Evolutionary conservation across 2,113 vertebrate species (phyloP).

Genomic region (Pterocles gutturalis): DNA sequence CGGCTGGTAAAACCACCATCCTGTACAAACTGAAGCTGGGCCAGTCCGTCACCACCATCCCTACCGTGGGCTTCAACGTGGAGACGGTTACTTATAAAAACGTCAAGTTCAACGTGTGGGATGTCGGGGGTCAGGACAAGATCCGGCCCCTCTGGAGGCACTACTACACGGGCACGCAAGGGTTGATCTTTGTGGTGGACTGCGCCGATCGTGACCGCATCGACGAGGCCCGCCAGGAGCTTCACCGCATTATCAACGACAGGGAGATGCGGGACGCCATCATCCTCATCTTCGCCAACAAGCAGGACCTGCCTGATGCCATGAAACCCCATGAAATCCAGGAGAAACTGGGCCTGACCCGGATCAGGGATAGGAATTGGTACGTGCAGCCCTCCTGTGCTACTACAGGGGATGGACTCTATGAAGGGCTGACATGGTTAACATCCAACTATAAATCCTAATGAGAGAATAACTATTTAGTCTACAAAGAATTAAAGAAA

Average conservation of each 20-base stretch:
- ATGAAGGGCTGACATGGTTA: constrained; percentile 99
- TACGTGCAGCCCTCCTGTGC: constrained; percentile 99
- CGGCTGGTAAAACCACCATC: constrained; percentile 98
- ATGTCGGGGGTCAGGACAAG: constrained; percentile 98
- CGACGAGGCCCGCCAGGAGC: constrained; percentile 97
- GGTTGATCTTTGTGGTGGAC: constrained; percentile 99
- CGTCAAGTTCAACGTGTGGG: constrained; percentile 99
- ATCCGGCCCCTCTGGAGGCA: constrained; percentile 98
- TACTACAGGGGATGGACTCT: constrained; percentile 97
- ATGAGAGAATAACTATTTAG: constrained; percentile 82
- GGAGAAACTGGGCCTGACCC: constrained; percentile 98
- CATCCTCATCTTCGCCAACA: constrained; percentile 99
- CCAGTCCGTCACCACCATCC: constrained; percentile 98
- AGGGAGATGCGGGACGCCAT: constrained; percentile 99
- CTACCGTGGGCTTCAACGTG: constrained; percentile 98
- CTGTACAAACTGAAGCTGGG: constrained; percentile 99
- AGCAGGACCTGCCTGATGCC: constrained; percentile 98
- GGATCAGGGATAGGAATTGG: constrained; percentile 99
- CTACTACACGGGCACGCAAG: constrained; percentile 99
- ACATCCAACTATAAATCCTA: constrained; percentile 99
- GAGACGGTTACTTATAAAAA: constrained; percentile 99
- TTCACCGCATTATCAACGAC: constrained; percentile 99
- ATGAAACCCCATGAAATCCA: constrained; percentile 99
- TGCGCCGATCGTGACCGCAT: constrained; percentile 99
- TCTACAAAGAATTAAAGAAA: constrained; percentile 73